These are phyloP conservation scores for Rhinoraja longicauda DNA, from an alignment of 2,797 vertebrate genomes.

Conservation along the genomic window DNA sequence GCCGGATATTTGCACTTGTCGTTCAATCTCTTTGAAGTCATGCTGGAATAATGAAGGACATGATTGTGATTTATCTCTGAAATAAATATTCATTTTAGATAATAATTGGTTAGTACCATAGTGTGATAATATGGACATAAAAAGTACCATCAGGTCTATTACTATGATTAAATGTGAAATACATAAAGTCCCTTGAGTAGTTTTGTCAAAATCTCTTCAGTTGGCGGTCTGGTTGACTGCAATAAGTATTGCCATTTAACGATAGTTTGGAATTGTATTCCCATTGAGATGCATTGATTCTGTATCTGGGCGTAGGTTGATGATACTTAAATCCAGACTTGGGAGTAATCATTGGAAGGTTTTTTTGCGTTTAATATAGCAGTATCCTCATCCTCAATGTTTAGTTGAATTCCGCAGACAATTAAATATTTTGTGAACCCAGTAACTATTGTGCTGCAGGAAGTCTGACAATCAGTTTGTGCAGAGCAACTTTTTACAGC, in stretches of 20 bases:
- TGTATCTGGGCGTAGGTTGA: neutral
- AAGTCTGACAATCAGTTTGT: neutral
- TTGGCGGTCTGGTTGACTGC: too few relatives aligned
- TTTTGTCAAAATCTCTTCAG: constrained; percentile 18
- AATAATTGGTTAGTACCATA: constrained; percentile 11
- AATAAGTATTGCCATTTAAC: neutral
- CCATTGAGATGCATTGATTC: neutral
- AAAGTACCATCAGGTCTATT: neutral
- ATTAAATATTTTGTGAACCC: neutral
- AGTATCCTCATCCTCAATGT: neutral
- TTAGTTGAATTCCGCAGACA: neutral
- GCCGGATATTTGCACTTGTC: neutral
- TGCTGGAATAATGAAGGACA: neutral
- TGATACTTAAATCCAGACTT: neutral
- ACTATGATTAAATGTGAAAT: neutral
- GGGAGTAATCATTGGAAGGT: neutral
- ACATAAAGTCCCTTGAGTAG: neutral
- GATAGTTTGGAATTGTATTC: neutral
- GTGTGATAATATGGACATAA: neutral
- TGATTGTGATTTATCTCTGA: constrained; percentile 17
- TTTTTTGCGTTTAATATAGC: neutral
- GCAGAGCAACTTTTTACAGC: neutral
- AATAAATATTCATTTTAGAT: neutral
- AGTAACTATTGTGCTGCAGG: neutral
- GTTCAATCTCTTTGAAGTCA: neutral